A percentile compares a stretch with the other conserved stretches of the same genome.
These are phyloP conservation scores for Eira barbara DNA, from an alignment of 2,113 vertebrate genomes.

Conservation along the genomic window DNA sequence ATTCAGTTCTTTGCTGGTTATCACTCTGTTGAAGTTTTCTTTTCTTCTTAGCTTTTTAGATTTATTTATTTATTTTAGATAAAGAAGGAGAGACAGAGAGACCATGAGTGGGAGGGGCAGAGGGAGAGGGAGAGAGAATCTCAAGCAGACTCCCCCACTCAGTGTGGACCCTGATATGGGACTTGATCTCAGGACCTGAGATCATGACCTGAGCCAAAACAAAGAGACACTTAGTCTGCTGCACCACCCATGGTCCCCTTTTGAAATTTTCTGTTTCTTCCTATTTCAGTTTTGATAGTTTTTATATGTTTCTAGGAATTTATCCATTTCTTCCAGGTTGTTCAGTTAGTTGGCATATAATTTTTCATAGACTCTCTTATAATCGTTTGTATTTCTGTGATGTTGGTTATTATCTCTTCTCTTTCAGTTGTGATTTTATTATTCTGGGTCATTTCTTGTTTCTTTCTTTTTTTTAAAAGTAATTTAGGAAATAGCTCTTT, in stretches of 20 bases:
- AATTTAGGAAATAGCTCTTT: no score
- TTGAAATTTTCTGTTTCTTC: background rate
- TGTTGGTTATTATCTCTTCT: background rate
- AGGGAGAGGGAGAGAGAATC: background rate
- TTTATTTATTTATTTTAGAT: background rate
- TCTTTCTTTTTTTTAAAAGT: background rate
- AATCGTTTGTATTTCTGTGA: background rate
- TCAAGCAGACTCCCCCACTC: background rate
- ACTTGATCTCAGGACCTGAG: background rate
- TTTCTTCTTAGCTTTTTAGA: background rate
- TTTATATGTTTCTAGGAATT: background rate
- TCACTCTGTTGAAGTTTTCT: background rate
- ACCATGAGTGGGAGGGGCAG: background rate
- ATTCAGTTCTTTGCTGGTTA: background rate
- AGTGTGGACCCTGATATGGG: background rate
- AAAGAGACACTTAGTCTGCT: background rate
- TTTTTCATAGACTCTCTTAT: background rate
- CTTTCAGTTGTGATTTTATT: background rate
- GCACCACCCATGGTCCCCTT: background rate
- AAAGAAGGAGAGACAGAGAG: background rate
- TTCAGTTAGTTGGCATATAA: background rate
- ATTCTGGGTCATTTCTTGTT: background rate
- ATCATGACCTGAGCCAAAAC: background rate
- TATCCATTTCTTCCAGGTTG: background rate
- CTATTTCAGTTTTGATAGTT: background rate